Conservation (phyloP, 2,888 invertebrate species). For the Leptogaster cylindrica region DNA sequence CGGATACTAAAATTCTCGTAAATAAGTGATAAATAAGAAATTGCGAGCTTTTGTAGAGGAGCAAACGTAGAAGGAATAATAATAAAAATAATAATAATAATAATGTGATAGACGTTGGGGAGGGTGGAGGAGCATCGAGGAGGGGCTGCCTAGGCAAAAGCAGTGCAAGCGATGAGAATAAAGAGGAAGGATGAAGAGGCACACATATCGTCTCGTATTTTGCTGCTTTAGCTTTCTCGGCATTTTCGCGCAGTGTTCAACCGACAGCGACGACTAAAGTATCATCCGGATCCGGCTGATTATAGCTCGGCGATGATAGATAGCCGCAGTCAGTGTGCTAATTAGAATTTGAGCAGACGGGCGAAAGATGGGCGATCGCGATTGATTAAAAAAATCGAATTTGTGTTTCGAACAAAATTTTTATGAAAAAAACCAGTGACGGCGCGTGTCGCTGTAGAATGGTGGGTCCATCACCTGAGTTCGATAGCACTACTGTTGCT, state of each 20-base stretch:
- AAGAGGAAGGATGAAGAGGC: slow-evolving; percentile 34
- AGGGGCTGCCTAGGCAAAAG: not conserved
- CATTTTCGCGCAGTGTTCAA: slow-evolving; percentile 44
- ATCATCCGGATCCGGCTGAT: slow-evolving; percentile 40
- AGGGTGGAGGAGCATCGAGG: not conserved
- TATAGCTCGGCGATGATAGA: slow-evolving; percentile 27
- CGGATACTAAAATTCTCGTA: slow-evolving; percentile 19
- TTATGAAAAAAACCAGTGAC: too few species aligned
- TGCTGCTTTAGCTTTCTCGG: slow-evolving; percentile 38
- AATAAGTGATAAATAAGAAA: slow-evolving; percentile 33
- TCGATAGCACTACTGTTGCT: slow-evolving; percentile 12
- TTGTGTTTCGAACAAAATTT: not conserved
- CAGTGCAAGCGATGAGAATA: not conserved
- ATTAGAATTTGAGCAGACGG: slow-evolving; percentile 22
- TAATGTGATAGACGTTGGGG: not conserved
- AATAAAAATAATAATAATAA: slow-evolving; percentile 14
- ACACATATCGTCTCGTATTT: slow-evolving; percentile 14
- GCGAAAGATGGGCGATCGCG: not conserved
- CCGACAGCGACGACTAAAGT: slow-evolving; percentile 43
- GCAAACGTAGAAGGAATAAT: slow-evolving; percentile 24
- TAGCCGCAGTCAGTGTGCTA: slow-evolving; percentile 31
- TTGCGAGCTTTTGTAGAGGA: slow-evolving; percentile 19
- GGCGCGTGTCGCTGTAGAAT: too few species aligned
- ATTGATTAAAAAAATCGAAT: slow-evolving; percentile 2
- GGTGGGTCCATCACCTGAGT: too few species aligned